These are phyloP conservation scores for Willowsia nigromaculata DNA, from an alignment of 2,888 invertebrate species.

Conservation along the genomic window DNA sequence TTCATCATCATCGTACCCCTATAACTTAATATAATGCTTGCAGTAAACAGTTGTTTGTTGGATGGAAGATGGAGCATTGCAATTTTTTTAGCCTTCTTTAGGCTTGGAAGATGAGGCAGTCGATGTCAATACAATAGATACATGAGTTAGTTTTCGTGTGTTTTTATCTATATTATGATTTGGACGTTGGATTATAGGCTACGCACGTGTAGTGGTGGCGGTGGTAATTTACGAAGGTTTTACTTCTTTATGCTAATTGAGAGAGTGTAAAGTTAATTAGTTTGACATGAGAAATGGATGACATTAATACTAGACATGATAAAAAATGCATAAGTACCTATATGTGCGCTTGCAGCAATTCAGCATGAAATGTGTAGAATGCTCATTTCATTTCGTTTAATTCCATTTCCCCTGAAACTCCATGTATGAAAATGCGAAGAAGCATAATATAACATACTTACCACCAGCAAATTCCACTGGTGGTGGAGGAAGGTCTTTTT, in stretches of 20 bases:
- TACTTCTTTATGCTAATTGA: constrained; percentile 67
- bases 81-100: too few relatives aligned
- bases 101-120: background rate
- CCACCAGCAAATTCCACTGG: background rate
- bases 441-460: constrained; percentile 42
- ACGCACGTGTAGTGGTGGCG: constrained; percentile 57
- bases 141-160: background rate
- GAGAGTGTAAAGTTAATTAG: constrained; percentile 72
- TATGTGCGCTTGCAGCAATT: background rate
- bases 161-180: background rate
- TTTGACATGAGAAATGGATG: constrained; percentile 70
- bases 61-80: background rate
- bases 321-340: constrained; percentile 32
- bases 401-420: constrained; percentile 44
- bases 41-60: background rate
- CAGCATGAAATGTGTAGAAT: background rate
- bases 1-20: background rate
- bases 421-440: constrained; percentile 47
- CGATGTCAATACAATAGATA: background rate
- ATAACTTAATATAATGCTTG: background rate
- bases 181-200: constrained; percentile 52
- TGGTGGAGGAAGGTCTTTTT: constrained; percentile 64
- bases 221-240: constrained; percentile 57
- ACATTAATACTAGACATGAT: constrained; percentile 33
- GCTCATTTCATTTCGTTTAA: background rate